Percentiles rank a stretch among this genome's conserved stretches.
Conservation (phyloP, 1,140 invertebrate genomes). For the Limonius californicus region DNA sequence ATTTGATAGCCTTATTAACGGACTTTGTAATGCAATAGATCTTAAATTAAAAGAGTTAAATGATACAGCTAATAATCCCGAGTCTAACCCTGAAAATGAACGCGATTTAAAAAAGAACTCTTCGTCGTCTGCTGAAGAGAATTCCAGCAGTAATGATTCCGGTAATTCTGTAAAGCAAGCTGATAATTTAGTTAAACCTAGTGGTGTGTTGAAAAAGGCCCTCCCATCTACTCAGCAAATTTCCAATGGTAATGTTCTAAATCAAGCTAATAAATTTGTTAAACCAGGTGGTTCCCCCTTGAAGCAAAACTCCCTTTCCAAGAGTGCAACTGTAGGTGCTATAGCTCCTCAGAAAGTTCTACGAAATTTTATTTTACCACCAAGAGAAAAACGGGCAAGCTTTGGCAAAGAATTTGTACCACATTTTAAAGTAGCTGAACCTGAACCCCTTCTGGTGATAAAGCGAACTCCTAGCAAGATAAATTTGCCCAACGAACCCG, state of each 20-base stretch:
- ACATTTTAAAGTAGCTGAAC: constrained; percentile 29
- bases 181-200: neutral
- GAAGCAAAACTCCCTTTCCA: constrained; percentile 22
- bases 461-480: constrained; percentile 46
- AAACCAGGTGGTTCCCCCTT: neutral
- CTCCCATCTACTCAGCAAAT: neutral
- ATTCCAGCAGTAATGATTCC: no score
- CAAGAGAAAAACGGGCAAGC: constrained; percentile 36
- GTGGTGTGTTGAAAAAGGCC: neutral
- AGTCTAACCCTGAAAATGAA: no score
- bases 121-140: no score
- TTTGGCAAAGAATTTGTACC: constrained; percentile 38
- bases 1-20: neutral
- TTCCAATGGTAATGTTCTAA: neutral
- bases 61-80: no score
- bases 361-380: constrained; percentile 41
- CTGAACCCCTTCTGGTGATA: constrained; percentile 44
- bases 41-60: neutral
- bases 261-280: neutral
- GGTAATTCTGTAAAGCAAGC: no score
- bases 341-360: constrained; percentile 1
- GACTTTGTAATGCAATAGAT: neutral
- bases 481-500: constrained; percentile 41
- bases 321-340: constrained; percentile 32
- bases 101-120: no score